phyloP scores from a whole-genome alignment of 2,113 vertebrate species.

The Physeter macrocephalus region DNA sequence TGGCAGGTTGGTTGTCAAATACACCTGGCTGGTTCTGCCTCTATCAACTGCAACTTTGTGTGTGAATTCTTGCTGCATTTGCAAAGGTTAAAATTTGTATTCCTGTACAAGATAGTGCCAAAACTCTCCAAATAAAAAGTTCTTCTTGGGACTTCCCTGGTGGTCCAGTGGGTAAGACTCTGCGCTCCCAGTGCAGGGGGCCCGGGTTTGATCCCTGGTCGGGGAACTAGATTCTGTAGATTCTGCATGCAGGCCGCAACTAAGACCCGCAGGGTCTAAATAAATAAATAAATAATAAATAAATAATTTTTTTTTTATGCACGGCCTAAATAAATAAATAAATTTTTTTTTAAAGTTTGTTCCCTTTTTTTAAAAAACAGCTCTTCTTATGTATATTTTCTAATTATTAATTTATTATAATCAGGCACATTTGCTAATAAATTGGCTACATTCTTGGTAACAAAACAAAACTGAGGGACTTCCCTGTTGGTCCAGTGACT shows the following conservation, averaged over 20 bases:
- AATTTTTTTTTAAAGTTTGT: too few species aligned
- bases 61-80: not conserved
- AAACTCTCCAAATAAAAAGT: not conserved
- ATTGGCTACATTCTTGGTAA: not conserved
- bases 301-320: too few species aligned
- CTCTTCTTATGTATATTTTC: not conserved
- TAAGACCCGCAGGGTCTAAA: too few species aligned
- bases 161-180: too few species aligned
- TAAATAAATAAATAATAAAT: too few species aligned
- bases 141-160: not conserved
- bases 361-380: not conserved
- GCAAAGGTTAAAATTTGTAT: not conserved
- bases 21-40: not conserved
- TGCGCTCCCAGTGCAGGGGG: too few species aligned
- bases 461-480: not conserved
- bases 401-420: not conserved
- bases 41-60: not conserved
- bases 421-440: not conserved
- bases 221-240: too few species aligned
- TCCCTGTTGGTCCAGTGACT: too few species aligned
- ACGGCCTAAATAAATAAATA: too few species aligned
- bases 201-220: too few species aligned
- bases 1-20: not conserved
- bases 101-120: not conserved
- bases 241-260: too few species aligned